Percentiles rank a stretch among this genome's conserved stretches.
phyloP scores from a whole-genome alignment of 2,113 vertebrate species.

The Salvelinus fontinalis region DNA sequence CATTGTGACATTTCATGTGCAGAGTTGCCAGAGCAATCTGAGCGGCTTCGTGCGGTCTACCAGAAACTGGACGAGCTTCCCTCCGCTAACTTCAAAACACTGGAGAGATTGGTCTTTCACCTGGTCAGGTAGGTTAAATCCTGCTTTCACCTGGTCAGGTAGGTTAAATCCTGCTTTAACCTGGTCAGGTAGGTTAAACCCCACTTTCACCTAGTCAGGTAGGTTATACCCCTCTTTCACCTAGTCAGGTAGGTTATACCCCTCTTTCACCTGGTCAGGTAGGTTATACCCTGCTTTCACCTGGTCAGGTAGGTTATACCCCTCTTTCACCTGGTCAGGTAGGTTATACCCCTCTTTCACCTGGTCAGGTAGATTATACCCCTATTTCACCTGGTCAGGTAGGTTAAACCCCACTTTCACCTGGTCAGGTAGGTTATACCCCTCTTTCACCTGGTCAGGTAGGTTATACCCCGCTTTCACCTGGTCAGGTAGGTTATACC shows the following conservation, averaged over 20 bases:
- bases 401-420: constrained; percentile 74
- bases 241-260: too few relatives aligned
- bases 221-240: too few relatives aligned
- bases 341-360: constrained; percentile 74
- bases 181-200: too few relatives aligned
- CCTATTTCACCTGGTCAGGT: too few relatives aligned
- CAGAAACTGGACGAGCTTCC: constrained; percentile 89
- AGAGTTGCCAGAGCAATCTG: constrained; percentile 89
- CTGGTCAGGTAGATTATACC: constrained; percentile 84
- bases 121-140: constrained; percentile 84
- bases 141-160: too few relatives aligned
- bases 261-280: too few relatives aligned
- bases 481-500: too few relatives aligned
- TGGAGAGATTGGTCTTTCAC: constrained; percentile 94
- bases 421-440: constrained; percentile 84
- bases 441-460: too few relatives aligned
- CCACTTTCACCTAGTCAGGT: too few relatives aligned
- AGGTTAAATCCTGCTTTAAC: too few relatives aligned
- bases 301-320: constrained; percentile 84
- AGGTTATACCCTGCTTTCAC: constrained; percentile 74
- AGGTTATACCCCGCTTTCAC: too few relatives aligned
- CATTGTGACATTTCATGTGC: background rate
- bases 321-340: too few relatives aligned
- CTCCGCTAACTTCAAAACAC: constrained; percentile 80
- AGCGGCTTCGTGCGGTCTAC: constrained; percentile 87